A percentile compares a stretch with the other conserved stretches of the same genome.
Conservation (phyloP, 2,888 invertebrate genomes). For the Ormyrus nitidulus region DNA sequence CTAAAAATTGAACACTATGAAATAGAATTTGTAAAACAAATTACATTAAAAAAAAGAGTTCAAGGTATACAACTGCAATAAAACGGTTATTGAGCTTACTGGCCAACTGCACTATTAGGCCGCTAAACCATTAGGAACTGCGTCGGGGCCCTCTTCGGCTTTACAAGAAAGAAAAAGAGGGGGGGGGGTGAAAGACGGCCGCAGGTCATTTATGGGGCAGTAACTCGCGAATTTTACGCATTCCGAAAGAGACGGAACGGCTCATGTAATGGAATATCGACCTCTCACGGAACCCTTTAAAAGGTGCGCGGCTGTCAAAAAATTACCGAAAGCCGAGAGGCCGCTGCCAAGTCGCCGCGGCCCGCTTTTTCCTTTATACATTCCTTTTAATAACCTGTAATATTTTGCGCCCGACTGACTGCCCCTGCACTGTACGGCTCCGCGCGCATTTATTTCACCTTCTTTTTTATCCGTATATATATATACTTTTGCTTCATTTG, state of each 20-base stretch:
- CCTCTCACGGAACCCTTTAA: conserved; percentile 27
- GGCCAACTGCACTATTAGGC: no score
- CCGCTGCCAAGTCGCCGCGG: conserved; percentile 33
- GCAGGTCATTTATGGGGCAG: conserved; percentile 57
- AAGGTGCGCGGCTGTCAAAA: conserved; percentile 23
- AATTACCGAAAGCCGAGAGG: conserved; percentile 34
- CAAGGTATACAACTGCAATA: no score
- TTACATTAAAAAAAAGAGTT: no score
- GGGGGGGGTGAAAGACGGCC: background rate
- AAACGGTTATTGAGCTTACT: no score
- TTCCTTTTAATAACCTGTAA: conserved; percentile 49
- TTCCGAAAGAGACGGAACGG: conserved; percentile 34
- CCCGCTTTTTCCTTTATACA: conserved; percentile 17
- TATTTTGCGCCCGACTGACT: conserved; percentile 27
- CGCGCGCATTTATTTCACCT: conserved; percentile 29
- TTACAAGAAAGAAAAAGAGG: conserved; percentile 15
- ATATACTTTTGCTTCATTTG: conserved; percentile 21
- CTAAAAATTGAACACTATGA: no score
- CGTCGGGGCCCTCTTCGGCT: background rate
- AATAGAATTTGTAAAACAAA: no score
- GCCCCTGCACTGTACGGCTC: conserved; percentile 37
- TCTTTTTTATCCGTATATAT: background rate
- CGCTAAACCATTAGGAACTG: background rate
- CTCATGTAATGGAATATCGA: conserved; percentile 25
- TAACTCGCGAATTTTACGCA: conserved; percentile 62